Percentiles rank a stretch among this genome's conserved stretches.
These are phyloP conservation scores for Takifugu rubripes DNA, from an alignment of 2,797 vertebrate genomes.

Conservation along the genomic window DNA sequence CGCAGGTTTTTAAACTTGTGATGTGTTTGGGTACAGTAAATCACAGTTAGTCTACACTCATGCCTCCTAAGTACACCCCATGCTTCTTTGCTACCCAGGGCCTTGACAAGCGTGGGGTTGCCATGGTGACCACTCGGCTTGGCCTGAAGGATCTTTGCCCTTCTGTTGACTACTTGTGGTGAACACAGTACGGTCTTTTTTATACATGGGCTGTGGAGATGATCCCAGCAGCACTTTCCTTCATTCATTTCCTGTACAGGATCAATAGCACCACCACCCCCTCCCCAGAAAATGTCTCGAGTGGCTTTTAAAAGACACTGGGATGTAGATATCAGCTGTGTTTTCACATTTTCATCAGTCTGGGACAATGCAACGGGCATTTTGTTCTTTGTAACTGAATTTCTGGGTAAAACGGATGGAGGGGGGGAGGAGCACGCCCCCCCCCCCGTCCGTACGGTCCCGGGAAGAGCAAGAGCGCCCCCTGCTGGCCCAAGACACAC, in stretches of 20 bases:
- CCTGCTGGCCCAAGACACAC: conserved; percentile 43
- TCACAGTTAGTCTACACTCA: conserved; percentile 18
- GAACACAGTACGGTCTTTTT: background rate
- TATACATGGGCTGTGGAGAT: conserved; percentile 1
- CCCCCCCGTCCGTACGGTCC: conserved; percentile 18
- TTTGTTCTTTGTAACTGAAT: conserved; percentile 31
- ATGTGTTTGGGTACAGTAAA: conserved; percentile 23
- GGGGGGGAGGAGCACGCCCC: conserved; percentile 30
- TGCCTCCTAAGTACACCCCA: conserved; percentile 36
- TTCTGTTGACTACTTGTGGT: conserved; percentile 6
- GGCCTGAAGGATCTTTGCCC: conserved; percentile 58
- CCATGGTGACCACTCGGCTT: conserved; percentile 70
- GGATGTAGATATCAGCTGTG: background rate
- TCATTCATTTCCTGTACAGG: background rate
- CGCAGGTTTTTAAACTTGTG: too few relatives aligned
- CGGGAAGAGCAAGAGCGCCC: conserved; percentile 60
- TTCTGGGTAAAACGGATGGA: conserved; percentile 51
- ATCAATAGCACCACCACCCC: background rate
- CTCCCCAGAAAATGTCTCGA: too few relatives aligned
- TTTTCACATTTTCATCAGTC: conserved; percentile 15
- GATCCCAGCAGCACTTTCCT: background rate
- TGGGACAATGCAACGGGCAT: conserved; percentile 19
- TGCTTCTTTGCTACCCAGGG: conserved; percentile 52
- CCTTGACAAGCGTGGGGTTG: conserved; percentile 78
- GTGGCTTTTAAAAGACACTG: background rate